Base-by-base conservation (phyloP, 2,888 invertebrate species). In the Drosophila lacicola region DNA sequence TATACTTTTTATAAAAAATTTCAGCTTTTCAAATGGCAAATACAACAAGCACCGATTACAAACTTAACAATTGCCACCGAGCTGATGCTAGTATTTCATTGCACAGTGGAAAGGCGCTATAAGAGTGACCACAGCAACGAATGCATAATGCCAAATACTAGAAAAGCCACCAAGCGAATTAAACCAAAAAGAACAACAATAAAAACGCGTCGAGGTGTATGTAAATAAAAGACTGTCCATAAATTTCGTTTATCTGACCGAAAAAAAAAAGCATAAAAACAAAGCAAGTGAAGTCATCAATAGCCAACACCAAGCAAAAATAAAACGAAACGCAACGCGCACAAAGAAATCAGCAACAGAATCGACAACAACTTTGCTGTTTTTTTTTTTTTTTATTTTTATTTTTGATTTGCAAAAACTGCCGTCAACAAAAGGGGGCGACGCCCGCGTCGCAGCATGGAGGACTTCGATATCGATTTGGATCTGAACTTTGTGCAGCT, bases 401-500 rank as follows among this genome's bases (percentile, higher is more conserved):
- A 8, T 0, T 25, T 25, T 5, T 2, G 21, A 8, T 29, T 29
- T 29, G 29, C 29, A 29, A 29, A 29, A 8, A 29, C 21, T 41
- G 42, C 21, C 2, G 25, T 21, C 13, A 37, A 29, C 25, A 25
- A n/a, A 13, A 36, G 36, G 36, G 44, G 55, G 42, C 57, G 75
- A 46, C 60, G 56, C 13, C 44, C 37, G 64, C 62, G 57, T 68
- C 57, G 62, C 53, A 68, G 8, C 19, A 88, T 82, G 88, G 87
- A 81, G 14, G 84, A 83, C 46, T 88, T 65, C 34, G 81, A 83
- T 19, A 74, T 88, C 17, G 85, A 88, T 70, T 72, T 88, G 58
- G 88, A 84, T 66, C 56, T 88, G 21, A 78, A 85, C 49, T 88
- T 85, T 34, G 70, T 78, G 51, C 86, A 89, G 49, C 66, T 85